A percentile compares a stretch with the other conserved stretches of the same genome.
Evolutionary conservation across 1,140 invertebrate species (phyloP).

Genomic region (Venustaconcha ellipsiformis): DNA sequence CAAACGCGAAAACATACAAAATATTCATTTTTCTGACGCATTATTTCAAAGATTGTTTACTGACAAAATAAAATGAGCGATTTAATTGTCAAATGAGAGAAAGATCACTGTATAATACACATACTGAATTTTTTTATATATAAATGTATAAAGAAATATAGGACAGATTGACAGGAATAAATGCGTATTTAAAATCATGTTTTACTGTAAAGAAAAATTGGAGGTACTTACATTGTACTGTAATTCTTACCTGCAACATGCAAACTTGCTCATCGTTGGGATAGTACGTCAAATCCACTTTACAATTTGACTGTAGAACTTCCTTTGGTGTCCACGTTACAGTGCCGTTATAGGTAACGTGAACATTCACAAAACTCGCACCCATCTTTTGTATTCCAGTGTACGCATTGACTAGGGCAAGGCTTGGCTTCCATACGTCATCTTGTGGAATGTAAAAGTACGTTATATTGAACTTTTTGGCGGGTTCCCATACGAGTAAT

Average conservation of each 20-base stretch:
- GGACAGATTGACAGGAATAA: too few species aligned
- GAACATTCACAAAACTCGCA: constrained; percentile 14
- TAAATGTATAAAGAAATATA: too few species aligned
- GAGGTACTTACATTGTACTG: too few species aligned
- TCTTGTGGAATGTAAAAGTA: constrained; percentile 15
- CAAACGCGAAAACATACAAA: too few species aligned
- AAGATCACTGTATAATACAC: too few species aligned
- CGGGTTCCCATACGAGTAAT: constrained; percentile 15
- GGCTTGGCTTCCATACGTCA: constrained; percentile 25
- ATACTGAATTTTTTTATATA: too few species aligned
- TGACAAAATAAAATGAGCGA: too few species aligned
- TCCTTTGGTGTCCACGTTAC: constrained; percentile 26
- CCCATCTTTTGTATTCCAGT: constrained; percentile 11
- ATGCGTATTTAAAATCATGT: too few species aligned
- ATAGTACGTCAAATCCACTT: constrained; percentile 23
- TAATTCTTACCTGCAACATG: constrained; percentile 9
- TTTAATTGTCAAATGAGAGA: too few species aligned
- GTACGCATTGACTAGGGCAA: constrained; percentile 24
- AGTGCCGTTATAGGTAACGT: constrained; percentile 17
- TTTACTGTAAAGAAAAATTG: too few species aligned
- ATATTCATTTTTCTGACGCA: too few species aligned
- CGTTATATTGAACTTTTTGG: constrained; percentile 5
- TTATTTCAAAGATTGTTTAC: too few species aligned
- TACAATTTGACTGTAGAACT: constrained; percentile 17
- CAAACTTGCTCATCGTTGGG: constrained; percentile 23